Evolutionary conservation across 1,140 invertebrate genomes (phyloP).

Genomic region (Diploscapter pachys): DNA sequence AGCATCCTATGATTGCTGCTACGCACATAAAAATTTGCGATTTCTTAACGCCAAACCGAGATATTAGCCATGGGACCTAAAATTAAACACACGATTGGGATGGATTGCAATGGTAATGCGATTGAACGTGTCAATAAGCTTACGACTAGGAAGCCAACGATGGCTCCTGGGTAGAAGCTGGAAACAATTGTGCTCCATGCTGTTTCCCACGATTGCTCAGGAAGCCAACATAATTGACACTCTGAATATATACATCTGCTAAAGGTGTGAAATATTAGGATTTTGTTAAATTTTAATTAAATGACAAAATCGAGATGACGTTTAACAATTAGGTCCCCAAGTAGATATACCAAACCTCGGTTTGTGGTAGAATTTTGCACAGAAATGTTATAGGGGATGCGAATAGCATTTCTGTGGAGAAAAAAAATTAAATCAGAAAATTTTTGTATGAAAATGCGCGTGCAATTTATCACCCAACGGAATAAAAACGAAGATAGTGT

Average conservation of each 20-base stretch:
- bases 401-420: too few species aligned
- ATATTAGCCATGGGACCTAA: slow-evolving; percentile 31
- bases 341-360: too few species aligned
- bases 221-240: slow-evolving; percentile 20
- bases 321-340: too few species aligned
- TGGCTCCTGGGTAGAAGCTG: slow-evolving; percentile 40
- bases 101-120: too few species aligned
- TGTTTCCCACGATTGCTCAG: slow-evolving; percentile 25
- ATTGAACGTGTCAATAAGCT: too few species aligned
- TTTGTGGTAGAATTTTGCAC: background rate
- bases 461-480: too few species aligned
- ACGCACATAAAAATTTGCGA: slow-evolving; percentile 30
- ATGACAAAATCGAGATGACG: too few species aligned
- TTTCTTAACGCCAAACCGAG: slow-evolving; percentile 30
- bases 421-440: too few species aligned
- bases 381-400: background rate
- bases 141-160: slow-evolving; percentile 37
- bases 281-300: too few species aligned
- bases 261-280: too few species aligned
- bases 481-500: too few species aligned
- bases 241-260: slow-evolving; percentile 13
- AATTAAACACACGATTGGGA: background rate
- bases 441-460: too few species aligned
- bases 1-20: slow-evolving; percentile 37
- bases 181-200: slow-evolving; percentile 36